phyloP scores from a whole-genome alignment of 1,140 invertebrate genomes.

The Augochlora pura region DNA sequence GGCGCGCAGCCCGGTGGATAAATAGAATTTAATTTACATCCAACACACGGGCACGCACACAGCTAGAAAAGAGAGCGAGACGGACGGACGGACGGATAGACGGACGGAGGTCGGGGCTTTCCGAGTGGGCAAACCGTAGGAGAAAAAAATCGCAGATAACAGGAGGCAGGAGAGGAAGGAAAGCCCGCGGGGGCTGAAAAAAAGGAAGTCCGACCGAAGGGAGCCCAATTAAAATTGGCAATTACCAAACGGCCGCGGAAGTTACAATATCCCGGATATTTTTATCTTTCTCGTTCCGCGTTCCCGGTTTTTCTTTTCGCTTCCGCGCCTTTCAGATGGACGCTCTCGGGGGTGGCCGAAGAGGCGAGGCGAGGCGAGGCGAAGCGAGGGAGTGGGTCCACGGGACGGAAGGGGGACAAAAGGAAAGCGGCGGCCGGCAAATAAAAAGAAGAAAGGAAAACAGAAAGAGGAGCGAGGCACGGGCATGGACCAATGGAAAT shows the following conservation, averaged over 20 bases:
- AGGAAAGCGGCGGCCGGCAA: not conserved
- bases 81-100: not conserved
- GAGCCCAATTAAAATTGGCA: conserved; percentile 38
- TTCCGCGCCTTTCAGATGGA: conserved; percentile 16
- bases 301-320: not conserved
- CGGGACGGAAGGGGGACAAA: conserved; percentile 8
- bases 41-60: not conserved
- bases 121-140: not conserved
- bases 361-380: not conserved
- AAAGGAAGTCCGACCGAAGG: not conserved
- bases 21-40: conserved; percentile 46
- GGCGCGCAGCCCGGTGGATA: conserved; percentile 7
- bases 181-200: not conserved
- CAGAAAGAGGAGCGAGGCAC: conserved; percentile 12
- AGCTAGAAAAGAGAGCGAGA: not conserved
- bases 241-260: conserved; percentile 17
- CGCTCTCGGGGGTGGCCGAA: not conserved
- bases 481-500: conserved; percentile 52
- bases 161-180: not conserved
- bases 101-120: no score
- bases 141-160: not conserved
- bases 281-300: not conserved
- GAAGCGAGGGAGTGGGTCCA: no score
- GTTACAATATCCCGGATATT: conserved; percentile 33
- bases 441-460: conserved; percentile 22